These are phyloP conservation scores for Zeuzera pyrina DNA, from an alignment of 2,888 invertebrate species.

Conservation along the genomic window DNA sequence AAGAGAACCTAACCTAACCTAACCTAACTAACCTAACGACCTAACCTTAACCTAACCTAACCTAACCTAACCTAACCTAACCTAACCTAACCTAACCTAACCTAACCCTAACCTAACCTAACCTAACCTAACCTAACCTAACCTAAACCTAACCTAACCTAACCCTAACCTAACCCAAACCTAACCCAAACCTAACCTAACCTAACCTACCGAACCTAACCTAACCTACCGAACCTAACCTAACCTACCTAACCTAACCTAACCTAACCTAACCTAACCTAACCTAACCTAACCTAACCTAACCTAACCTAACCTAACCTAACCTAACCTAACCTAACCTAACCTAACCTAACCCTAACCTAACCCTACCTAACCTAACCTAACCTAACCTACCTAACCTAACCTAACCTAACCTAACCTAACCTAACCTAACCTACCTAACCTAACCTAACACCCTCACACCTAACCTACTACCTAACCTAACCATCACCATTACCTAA, in stretches of 20 bases:
- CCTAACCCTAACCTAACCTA: constrained; percentile 3
- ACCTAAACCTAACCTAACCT: no score
- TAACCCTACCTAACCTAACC: neutral
- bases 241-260: constrained; percentile 4
- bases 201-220: no score
- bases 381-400: no score
- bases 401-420: constrained; percentile 15
- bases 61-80: constrained; percentile 4
- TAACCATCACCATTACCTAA: constrained; percentile 10
- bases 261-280: neutral
- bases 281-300: neutral
- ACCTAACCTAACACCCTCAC: constrained; percentile 10
- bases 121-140: constrained; percentile 6
- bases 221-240: constrained; percentile 3
- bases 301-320: neutral
- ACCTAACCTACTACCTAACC: constrained; percentile 12
- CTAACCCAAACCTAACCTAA: constrained; percentile 6
- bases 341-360: constrained; percentile 2
- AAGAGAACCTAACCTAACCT: constrained; percentile 7
- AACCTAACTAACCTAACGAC: constrained; percentile 3
- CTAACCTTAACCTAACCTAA: constrained; percentile 3
- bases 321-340: constrained; percentile 4
- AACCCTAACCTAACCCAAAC: constrained; percentile 3
- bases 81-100: constrained; percentile 2
- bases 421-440: constrained; percentile 14